phyloP scores from a whole-genome alignment of 1,140 invertebrate species.

The Harpegnathos saltator region DNA sequence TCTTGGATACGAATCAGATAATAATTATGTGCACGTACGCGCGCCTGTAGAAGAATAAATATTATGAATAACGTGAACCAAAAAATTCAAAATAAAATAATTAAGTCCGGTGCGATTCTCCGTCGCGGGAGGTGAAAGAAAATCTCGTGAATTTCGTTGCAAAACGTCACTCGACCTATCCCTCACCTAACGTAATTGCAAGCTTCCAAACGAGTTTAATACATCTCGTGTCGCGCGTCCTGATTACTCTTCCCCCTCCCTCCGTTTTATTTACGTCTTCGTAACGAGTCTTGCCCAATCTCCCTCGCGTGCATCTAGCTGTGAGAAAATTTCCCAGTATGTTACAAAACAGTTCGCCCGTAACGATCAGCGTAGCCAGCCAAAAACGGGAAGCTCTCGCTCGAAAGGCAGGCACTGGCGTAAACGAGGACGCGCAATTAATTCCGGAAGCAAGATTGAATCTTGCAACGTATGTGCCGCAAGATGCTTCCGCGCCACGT shows the following conservation, averaged over 20 bases:
- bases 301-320: background rate
- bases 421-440: conserved; percentile 48
- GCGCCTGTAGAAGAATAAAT: background rate
- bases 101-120: background rate
- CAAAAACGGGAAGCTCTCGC: conserved; percentile 6
- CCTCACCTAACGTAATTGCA: background rate
- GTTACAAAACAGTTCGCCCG: conserved; percentile 15
- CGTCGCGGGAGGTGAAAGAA: background rate
- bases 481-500: conserved; percentile 31
- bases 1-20: background rate
- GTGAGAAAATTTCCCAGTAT: conserved; percentile 6
- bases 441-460: conserved; percentile 58
- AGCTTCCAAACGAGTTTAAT: background rate
- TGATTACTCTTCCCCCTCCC: background rate
- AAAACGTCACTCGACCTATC: too few relatives aligned
- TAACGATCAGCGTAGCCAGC: background rate
- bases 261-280: background rate
- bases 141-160: too few relatives aligned
- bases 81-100: conserved; percentile 1
- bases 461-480: conserved; percentile 42
- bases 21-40: background rate
- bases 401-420: conserved; percentile 19
- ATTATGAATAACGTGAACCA: too few relatives aligned
- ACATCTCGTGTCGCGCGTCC: background rate
- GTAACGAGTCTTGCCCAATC: background rate